Conservation (phyloP, 2,797 vertebrate species). For the Coracias cyanogaster region DNA sequence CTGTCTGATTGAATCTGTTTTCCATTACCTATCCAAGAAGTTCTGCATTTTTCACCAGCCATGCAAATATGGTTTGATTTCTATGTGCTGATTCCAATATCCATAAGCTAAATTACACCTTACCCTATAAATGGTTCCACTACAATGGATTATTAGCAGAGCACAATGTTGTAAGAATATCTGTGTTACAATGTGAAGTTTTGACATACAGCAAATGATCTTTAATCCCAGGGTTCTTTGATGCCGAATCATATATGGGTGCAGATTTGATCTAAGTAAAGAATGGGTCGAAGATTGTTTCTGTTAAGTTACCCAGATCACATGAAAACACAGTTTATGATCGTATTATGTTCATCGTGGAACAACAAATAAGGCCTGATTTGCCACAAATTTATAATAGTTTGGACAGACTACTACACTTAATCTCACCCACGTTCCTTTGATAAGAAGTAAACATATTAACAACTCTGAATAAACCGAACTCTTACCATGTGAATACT, state of each 20-base stretch:
- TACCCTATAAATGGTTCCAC: neutral
- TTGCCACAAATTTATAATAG: neutral
- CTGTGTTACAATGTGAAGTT: neutral
- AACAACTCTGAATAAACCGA: neutral
- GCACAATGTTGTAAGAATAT: neutral
- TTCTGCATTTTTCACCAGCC: neutral
- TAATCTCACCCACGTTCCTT: neutral
- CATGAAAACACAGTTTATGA: neutral
- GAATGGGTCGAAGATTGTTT: neutral
- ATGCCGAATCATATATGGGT: neutral
- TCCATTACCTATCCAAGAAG: neutral
- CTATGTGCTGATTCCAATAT: neutral
- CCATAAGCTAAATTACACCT: neutral
- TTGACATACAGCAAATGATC: neutral
- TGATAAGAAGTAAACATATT: neutral
- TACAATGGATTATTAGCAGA: neutral
- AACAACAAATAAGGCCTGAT: neutral
- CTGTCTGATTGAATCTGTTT: neutral
- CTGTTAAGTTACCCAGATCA: neutral
- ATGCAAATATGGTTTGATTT: neutral
- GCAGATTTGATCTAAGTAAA: neutral
- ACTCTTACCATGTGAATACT: neutral
- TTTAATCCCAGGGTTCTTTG: rapidly evolving
- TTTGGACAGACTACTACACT: neutral
- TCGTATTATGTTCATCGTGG: neutral